Evolutionary conservation across 2,113 vertebrate species (phyloP).

Genomic region (Plestiodon gilberti): DNA sequence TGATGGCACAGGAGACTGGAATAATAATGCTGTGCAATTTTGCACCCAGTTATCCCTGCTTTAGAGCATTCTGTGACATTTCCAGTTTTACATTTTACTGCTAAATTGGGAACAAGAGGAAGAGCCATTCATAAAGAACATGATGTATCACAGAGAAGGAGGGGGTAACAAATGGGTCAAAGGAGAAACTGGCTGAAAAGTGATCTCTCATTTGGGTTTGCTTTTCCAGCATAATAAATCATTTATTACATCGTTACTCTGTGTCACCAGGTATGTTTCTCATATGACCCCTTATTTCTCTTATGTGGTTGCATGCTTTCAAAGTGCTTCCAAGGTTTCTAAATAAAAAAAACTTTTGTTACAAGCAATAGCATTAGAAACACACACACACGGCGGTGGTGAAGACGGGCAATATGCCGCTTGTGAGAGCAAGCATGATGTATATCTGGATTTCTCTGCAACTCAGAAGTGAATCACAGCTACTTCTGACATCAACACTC

Average conservation of each 20-base stretch:
- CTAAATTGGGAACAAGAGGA: not conserved
- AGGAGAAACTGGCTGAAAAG: not conserved
- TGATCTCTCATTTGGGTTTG: not conserved
- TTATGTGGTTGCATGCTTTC: not conserved
- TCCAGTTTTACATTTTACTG: not conserved
- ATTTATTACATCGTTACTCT: not conserved
- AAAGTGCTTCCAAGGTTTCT: not conserved
- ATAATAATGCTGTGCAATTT: not conserved
- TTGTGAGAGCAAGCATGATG: not conserved
- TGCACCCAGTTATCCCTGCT: not conserved
- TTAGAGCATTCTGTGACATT: not conserved
- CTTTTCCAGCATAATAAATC: not conserved
- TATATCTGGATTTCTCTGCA: not conserved
- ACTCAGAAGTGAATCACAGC: not conserved
- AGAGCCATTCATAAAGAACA: not conserved
- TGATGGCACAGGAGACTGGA: not conserved
- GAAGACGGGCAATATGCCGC: not conserved
- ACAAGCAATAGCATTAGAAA: not conserved
- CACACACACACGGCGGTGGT: not conserved
- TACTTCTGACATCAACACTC: not conserved
- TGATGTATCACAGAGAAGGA: not conserved
- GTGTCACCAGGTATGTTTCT: not conserved
- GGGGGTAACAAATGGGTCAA: not conserved
- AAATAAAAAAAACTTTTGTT: not conserved
- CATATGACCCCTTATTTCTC: not conserved